Conservation (phyloP, 1,140 invertebrate genomes). For the Brachionus koreanus region DNA sequence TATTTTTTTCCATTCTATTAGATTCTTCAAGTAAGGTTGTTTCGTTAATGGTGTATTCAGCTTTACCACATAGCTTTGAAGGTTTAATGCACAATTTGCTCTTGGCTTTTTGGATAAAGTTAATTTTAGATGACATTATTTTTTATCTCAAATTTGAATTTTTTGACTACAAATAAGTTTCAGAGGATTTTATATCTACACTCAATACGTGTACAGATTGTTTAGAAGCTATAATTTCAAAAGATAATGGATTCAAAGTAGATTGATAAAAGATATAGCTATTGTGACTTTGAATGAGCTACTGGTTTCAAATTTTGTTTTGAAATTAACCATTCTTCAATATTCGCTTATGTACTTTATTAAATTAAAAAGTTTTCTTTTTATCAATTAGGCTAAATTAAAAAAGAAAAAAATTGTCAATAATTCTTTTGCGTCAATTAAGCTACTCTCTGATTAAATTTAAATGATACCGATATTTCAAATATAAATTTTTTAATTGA, state of each 20-base stretch:
- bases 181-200: not conserved
- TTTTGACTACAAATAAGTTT: not conserved
- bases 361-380: constrained; percentile 24
- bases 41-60: not conserved
- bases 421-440: not conserved
- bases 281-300: not conserved
- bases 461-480: not conserved
- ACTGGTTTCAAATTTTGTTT: constrained; percentile 3
- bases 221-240: not conserved
- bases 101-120: constrained; percentile 18
- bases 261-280: not conserved
- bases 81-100: constrained; percentile 14
- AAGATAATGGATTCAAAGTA: not conserved
- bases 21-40: not conserved
- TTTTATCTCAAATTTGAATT: not conserved
- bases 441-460: not conserved
- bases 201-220: not conserved
- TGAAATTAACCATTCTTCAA: constrained; percentile 6
- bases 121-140: not conserved
- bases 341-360: constrained; percentile 8
- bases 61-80: not conserved
- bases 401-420: not conserved
- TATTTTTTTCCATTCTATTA: not conserved
- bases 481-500: too few species aligned
- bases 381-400: constrained; percentile 7